Evolutionary conservation across 2,113 vertebrate species (phyloP).

Genomic region (Upupa epops): DNA sequence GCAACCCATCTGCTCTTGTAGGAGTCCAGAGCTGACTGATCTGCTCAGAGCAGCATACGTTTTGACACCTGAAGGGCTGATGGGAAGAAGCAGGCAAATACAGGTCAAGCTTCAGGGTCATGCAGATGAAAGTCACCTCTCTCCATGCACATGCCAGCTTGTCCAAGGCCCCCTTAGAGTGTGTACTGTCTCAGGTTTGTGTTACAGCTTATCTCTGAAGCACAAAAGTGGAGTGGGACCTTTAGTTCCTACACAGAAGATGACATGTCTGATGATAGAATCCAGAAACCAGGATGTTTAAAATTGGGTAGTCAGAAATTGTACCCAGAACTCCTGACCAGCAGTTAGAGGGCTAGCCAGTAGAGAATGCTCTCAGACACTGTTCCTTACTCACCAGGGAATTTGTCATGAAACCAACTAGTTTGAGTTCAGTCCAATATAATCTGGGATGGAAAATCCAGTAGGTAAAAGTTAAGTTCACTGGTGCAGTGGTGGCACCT

Average conservation of each 20-base stretch:
- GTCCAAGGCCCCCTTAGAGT: neutral
- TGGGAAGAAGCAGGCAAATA: neutral
- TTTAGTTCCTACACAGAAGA: neutral
- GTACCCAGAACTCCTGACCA: neutral
- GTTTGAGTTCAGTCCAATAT: neutral
- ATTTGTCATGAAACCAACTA: neutral
- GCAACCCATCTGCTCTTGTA: conserved; percentile 12
- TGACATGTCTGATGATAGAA: neutral
- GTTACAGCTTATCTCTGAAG: neutral
- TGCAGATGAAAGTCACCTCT: neutral
- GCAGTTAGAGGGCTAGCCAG: neutral
- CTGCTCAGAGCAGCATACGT: neutral
- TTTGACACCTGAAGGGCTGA: neutral
- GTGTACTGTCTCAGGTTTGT: neutral
- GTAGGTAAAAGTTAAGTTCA: neutral
- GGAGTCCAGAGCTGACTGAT: neutral
- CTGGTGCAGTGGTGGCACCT: neutral
- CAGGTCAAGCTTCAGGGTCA: neutral
- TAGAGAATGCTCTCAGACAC: neutral
- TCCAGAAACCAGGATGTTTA: neutral
- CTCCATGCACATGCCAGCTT: neutral
- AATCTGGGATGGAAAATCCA: neutral
- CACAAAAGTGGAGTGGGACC: neutral
- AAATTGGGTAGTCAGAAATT: neutral
- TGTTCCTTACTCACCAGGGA: neutral